Conservation (phyloP, 1,140 invertebrate genomes). For the Kradibia gibbosae region DNA sequence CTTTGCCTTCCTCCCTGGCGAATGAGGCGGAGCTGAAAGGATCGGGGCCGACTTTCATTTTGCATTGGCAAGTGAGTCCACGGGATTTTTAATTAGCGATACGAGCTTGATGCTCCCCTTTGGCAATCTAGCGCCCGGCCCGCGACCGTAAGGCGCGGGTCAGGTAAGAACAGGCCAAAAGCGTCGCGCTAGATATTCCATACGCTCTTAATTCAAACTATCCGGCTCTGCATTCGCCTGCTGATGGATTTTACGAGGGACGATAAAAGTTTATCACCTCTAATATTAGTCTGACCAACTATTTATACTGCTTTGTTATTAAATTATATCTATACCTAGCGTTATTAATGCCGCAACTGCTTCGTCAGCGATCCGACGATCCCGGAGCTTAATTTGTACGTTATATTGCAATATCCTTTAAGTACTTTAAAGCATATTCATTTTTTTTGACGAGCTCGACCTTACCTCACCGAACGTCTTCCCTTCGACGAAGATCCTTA, state of each 20-base stretch:
- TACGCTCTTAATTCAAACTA: constrained; percentile 13
- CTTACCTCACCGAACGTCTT: too few relatives aligned
- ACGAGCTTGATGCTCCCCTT: too few relatives aligned
- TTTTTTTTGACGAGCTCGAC: too few relatives aligned
- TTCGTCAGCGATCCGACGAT: neutral
- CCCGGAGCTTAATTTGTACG: neutral
- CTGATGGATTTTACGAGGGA: constrained; percentile 6
- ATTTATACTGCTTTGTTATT: constrained; percentile 21
- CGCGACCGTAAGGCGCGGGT: neutral
- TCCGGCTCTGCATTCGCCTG: neutral
- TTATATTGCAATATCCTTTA: neutral
- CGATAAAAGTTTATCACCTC: constrained; percentile 24
- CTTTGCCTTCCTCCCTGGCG: too few relatives aligned
- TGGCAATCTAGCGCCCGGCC: neutral
- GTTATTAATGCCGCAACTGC: neutral
- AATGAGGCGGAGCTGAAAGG: too few relatives aligned
- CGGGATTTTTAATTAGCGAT: neutral
- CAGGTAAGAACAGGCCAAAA: neutral
- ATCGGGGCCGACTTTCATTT: too few relatives aligned
- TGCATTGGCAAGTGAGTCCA: neutral
- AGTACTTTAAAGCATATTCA: too few relatives aligned
- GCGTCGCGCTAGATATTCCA: neutral
- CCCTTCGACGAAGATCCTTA: too few relatives aligned
- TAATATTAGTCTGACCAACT: constrained; percentile 1
- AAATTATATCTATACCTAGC: neutral